These are phyloP conservation scores for Microcebus griseorufus DNA, from an alignment of 2,113 vertebrate genomes.

Conservation along the genomic window DNA sequence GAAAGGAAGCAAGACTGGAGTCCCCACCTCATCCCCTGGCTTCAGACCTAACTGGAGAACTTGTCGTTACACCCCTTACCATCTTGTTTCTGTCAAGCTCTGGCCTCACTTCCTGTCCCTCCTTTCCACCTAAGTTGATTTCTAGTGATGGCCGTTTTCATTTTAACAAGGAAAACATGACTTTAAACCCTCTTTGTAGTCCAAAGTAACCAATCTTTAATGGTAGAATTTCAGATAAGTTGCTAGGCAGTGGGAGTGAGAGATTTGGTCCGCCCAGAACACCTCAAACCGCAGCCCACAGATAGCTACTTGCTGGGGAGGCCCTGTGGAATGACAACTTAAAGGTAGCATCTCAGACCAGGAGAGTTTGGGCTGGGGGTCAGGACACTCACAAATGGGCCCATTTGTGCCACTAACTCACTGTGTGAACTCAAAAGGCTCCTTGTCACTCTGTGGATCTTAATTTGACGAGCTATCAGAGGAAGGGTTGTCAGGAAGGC, in stretches of 20 bases:
- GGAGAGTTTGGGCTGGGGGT: background rate
- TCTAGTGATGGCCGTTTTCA: background rate
- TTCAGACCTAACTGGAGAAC: background rate
- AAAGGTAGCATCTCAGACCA: background rate
- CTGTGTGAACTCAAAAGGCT: background rate
- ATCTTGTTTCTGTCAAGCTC: background rate
- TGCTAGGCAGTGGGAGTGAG: background rate
- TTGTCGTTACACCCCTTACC: background rate
- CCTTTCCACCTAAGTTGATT: background rate
- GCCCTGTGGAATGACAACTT: background rate
- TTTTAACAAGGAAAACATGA: background rate
- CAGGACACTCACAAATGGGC: rapidly evolving
- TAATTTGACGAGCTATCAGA: background rate
- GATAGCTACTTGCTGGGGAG: background rate
- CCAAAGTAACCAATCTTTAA: background rate
- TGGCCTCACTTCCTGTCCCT: too few relatives aligned
- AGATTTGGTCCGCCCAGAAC: background rate
- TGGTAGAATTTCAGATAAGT: background rate
- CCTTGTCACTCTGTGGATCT: background rate
- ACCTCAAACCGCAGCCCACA: background rate
- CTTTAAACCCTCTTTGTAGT: background rate
- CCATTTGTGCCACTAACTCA: background rate
- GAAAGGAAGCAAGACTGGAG: background rate
- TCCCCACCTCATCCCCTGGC: rapidly evolving
- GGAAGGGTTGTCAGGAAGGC: background rate